phyloP scores from a whole-genome alignment of 2,797 vertebrate genomes.

The Mastacembelus armatus region DNA sequence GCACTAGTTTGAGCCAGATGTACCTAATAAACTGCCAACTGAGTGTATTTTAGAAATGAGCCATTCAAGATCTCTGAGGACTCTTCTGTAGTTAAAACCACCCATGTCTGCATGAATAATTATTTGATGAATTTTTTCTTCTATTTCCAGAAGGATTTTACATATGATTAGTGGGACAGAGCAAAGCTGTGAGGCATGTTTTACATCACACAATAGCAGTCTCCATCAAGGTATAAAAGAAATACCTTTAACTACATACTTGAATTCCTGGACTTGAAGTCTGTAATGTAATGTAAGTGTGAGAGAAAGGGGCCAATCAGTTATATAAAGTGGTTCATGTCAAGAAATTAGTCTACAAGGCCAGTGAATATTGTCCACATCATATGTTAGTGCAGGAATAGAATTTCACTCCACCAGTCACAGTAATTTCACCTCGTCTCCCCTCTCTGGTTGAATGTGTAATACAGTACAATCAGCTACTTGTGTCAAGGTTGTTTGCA shows the following conservation, averaged over 20 bases:
- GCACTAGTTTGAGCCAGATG: too few relatives aligned
- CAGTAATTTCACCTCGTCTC: conserved; percentile 45
- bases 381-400: conserved; percentile 19
- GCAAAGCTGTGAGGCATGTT: conserved; percentile 44
- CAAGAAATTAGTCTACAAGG: conserved; percentile 14
- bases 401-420: conserved; percentile 39
- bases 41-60: conserved; percentile 28
- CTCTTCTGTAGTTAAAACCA: conserved; percentile 32
- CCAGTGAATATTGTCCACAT: conserved; percentile 36
- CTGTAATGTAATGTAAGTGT: conserved; percentile 21
- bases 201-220: conserved; percentile 51
- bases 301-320: conserved; percentile 20
- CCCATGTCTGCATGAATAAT: conserved; percentile 52
- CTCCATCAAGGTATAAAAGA: conserved; percentile 32
- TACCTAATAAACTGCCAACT: too few relatives aligned
- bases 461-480: conserved; percentile 32
- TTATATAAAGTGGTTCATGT: conserved; percentile 40
- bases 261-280: conserved; percentile 29
- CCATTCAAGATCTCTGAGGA: conserved; percentile 27
- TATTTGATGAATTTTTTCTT: too few relatives aligned
- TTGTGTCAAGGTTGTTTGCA: conserved; percentile 33
- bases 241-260: conserved; percentile 20
- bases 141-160: conserved; percentile 58
- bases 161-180: conserved; percentile 52
- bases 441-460: conserved; percentile 32